These are phyloP conservation scores for Gobio gobio DNA, from an alignment of 2,113 vertebrate species.

Conservation along the genomic window DNA sequence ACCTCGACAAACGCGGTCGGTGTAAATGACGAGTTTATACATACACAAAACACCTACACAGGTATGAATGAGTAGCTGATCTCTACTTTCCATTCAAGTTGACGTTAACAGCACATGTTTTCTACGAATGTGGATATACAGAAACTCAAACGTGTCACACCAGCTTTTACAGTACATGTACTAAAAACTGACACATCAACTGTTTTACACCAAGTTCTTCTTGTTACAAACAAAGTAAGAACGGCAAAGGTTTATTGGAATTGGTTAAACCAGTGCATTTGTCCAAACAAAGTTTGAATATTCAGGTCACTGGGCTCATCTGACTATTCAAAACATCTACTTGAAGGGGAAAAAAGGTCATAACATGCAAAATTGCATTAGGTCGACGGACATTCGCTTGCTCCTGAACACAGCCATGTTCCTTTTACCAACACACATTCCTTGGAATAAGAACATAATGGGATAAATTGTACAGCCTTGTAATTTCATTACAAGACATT, in stretches of 20 bases:
- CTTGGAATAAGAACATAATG: neutral
- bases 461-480: neutral
- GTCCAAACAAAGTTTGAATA: slow-evolving; percentile 4
- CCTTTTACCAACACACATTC: neutral
- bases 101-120: neutral
- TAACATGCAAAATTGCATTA: slow-evolving; percentile 22
- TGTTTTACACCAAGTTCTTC: neutral
- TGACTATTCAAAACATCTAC: slow-evolving; percentile 16
- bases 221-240: neutral
- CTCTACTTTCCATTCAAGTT: slow-evolving; percentile 10
- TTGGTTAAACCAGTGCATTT: slow-evolving; percentile 6
- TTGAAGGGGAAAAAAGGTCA: neutral
- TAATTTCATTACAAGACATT: slow-evolving; percentile 22
- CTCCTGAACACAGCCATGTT: neutral
- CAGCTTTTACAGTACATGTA: neutral
- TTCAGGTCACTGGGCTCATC: neutral
- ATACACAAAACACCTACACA: slow-evolving; percentile 16
- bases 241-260: neutral
- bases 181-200: neutral
- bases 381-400: neutral
- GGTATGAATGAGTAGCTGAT: slow-evolving; percentile 6
- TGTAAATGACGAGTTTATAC: neutral
- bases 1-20: neutral
- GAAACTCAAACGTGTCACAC: neutral
- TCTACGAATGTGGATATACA: neutral